A percentile compares a stretch with the other conserved stretches of the same genome.
Conservation (phyloP, 1,140 invertebrate genomes). For the Andricus grossulariae region DNA sequence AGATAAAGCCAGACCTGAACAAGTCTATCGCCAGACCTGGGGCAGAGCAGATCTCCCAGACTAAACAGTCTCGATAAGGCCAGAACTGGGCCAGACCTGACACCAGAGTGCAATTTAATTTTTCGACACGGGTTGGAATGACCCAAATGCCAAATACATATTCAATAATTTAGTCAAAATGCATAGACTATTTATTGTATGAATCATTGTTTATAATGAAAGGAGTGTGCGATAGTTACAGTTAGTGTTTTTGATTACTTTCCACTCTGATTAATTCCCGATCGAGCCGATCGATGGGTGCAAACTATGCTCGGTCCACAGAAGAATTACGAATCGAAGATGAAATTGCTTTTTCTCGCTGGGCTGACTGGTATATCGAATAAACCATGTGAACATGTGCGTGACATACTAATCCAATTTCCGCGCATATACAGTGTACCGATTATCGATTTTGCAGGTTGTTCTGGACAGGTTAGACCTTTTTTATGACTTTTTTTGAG, state of each 20-base stretch:
- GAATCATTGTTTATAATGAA: background rate
- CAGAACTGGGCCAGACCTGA: too few relatives aligned
- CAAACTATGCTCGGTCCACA: constrained; percentile 23
- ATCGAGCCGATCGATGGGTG: constrained; percentile 3
- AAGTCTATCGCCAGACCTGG: too few relatives aligned
- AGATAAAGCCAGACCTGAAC: too few relatives aligned
- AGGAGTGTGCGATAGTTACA: background rate
- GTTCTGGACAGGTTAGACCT: background rate
- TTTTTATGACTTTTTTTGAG: constrained; percentile 3
- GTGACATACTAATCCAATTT: constrained; percentile 63
- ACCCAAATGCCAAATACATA: too few relatives aligned
- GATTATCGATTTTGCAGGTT: constrained; percentile 29
- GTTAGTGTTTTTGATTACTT: constrained; percentile 2
- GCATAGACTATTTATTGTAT: too few relatives aligned
- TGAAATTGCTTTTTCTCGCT: constrained; percentile 26
- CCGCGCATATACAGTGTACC: constrained; percentile 38
- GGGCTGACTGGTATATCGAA: background rate
- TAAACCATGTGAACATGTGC: constrained; percentile 8
- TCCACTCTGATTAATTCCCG: constrained; percentile 12
- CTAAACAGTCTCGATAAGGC: too few relatives aligned
- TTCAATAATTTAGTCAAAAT: too few relatives aligned
- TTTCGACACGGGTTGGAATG: too few relatives aligned
- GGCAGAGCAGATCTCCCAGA: too few relatives aligned
- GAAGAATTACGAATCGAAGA: constrained; percentile 34
- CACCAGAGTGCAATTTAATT: too few relatives aligned